Conservation (phyloP, 2,113 vertebrate genomes). For the Engystomops pustulosus region DNA sequence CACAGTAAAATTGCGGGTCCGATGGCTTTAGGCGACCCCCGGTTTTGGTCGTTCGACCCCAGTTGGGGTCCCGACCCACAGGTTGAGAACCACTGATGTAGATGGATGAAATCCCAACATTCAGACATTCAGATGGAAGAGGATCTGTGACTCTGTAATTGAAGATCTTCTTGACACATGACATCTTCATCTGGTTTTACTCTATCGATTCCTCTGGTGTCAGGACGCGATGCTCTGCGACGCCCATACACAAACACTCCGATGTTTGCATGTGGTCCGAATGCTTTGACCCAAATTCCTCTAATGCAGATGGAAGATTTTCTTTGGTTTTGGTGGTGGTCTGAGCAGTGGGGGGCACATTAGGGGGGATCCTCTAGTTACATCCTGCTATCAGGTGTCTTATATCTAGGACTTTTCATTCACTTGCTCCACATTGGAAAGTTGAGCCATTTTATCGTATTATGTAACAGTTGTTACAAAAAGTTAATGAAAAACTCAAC, state of each 20-base stretch:
- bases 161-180: background rate
- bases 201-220: background rate
- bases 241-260: background rate
- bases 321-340: background rate
- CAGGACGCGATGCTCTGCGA: background rate
- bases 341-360: background rate
- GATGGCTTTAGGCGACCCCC: too few relatives aligned
- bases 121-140: background rate
- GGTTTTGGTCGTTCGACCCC: too few relatives aligned
- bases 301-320: background rate
- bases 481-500: too few relatives aligned
- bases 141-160: background rate
- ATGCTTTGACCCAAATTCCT: background rate
- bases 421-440: background rate
- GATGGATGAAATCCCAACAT: background rate
- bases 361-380: too few relatives aligned
- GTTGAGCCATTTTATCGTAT: too few relatives aligned
- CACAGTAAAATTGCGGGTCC: too few relatives aligned
- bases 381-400: background rate
- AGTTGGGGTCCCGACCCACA: too few relatives aligned
- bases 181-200: background rate
- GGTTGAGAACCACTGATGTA: too few relatives aligned
- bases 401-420: background rate
- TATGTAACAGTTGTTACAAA: too few relatives aligned
- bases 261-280: background rate